Evolutionary conservation across 1,140 invertebrate species (phyloP), one percentile per base, ranked within the genome.

Genomic region (Teleogryllus occipitalis): DNA sequence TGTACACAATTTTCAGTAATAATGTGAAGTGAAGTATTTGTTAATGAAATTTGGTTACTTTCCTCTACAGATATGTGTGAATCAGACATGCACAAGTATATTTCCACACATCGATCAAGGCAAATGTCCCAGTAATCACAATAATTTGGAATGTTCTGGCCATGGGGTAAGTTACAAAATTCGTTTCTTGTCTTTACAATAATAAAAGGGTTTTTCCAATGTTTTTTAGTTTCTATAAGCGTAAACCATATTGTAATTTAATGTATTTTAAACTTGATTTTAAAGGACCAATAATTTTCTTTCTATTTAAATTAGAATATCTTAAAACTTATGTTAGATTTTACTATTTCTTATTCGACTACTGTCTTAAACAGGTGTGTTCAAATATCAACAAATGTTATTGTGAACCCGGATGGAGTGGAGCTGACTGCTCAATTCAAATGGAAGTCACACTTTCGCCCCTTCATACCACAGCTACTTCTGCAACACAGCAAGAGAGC

Each of bases 381-480:
- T 97, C 97, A 5, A 98, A 98, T 85, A 87, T 92, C 73, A 97
- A 97, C 86, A 94, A 92, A 82, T 99, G 98, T 87, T 93, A 95
- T 84, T 99, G 98, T 88, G 88, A 95, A 83, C 86, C 88, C 77
- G 96, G 96, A 76, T 99, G 95, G 96, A 92, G 90, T 48, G 96
- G 96, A 39, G 86, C 90, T 6, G 96, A 98, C 87, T 99, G 97
- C 87, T 96, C 95, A 73, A 90, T 93, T 80, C 88, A 90, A 82
- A 89, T 92, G 81, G 89, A 92, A 82, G 89, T 92, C 74, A 89
- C 91, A 21, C 90, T 90, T 74, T 86, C 89, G 79, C 81, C 83
- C 80, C 83, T 81, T 47, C 49, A 86, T 85, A 82, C 87, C 86
- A 84, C 88, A 39, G 79, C 87, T 76, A 83, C 85, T 76, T 79